Evolutionary conservation across 2,797 vertebrate species (phyloP).

Genomic region (Malurus splendens): DNA sequence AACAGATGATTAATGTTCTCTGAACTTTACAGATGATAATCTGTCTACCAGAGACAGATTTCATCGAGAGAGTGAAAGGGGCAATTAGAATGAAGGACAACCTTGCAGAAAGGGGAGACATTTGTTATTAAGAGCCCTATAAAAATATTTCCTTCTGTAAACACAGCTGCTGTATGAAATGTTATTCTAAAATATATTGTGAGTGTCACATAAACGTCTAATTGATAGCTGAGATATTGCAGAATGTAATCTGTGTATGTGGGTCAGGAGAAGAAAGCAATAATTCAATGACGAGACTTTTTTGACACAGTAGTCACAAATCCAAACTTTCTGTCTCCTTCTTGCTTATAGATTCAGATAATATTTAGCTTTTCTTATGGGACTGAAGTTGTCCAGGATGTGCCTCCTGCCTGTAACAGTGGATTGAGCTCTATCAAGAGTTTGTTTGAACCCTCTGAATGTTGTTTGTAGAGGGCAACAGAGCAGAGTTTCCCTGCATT

Average conservation of each 20-base stretch:
- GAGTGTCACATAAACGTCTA: conserved; percentile 56
- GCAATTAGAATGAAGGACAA: conserved; percentile 30
- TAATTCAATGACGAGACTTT: background rate
- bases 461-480: background rate
- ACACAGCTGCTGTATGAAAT: conserved; percentile 75
- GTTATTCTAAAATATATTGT: conserved; percentile 48
- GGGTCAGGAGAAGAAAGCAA: background rate
- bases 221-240: conserved; percentile 27
- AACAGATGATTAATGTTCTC: conserved; percentile 61
- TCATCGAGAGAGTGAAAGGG: conserved; percentile 37
- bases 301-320: background rate
- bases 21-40: conserved; percentile 38
- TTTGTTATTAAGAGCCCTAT: conserved; percentile 66
- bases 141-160: conserved; percentile 77
- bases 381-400: background rate
- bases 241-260: background rate
- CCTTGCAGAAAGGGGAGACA: conserved; percentile 43
- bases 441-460: background rate
- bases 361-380: background rate
- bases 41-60: conserved; percentile 61
- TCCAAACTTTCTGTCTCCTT: background rate
- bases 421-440: background rate
- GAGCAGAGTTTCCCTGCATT: background rate
- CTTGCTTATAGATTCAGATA: background rate
- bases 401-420: background rate